Percentiles rank a stretch among this genome's conserved stretches.
phyloP scores from a whole-genome alignment of 2,113 vertebrate species.

The Mustelus asterias region DNA sequence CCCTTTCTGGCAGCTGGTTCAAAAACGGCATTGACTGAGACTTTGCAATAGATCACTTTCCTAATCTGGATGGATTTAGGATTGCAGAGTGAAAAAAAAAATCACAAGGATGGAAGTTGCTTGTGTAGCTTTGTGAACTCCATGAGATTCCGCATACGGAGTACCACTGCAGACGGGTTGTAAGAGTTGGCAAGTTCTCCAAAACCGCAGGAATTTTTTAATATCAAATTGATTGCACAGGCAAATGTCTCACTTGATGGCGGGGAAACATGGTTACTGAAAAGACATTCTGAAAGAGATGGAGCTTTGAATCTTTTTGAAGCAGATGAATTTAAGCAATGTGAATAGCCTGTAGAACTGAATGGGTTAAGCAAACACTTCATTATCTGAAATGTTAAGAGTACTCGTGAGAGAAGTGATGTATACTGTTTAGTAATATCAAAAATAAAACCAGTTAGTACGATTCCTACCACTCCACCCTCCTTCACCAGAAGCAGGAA shows the following conservation, averaged over 20 bases:
- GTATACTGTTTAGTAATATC: not conserved
- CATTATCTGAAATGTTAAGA: not conserved
- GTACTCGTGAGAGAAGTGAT: not conserved
- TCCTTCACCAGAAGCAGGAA: not conserved
- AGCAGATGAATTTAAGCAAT: not conserved
- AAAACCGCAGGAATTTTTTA: not conserved
- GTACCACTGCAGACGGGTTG: not conserved
- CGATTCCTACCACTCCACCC: not conserved
- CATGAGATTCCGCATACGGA: not conserved
- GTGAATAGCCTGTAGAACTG: not conserved
- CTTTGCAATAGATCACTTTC: not conserved
- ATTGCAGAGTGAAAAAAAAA: not conserved
- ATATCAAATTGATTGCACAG: not conserved
- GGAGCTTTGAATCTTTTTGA: not conserved
- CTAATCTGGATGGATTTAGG: not conserved
- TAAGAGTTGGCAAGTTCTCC: not conserved
- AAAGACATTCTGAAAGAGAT: not conserved
- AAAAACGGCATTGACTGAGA: not conserved
- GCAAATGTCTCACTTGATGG: not conserved
- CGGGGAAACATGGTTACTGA: not conserved
- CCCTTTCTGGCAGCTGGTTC: not conserved
- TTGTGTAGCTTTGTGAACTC: not conserved
- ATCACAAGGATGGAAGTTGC: not conserved
- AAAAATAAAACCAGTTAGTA: not conserved
- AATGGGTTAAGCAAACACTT: not conserved